phyloP scores from a whole-genome alignment of 2,888 invertebrate species.

The Siphonodentalium dalli region DNA sequence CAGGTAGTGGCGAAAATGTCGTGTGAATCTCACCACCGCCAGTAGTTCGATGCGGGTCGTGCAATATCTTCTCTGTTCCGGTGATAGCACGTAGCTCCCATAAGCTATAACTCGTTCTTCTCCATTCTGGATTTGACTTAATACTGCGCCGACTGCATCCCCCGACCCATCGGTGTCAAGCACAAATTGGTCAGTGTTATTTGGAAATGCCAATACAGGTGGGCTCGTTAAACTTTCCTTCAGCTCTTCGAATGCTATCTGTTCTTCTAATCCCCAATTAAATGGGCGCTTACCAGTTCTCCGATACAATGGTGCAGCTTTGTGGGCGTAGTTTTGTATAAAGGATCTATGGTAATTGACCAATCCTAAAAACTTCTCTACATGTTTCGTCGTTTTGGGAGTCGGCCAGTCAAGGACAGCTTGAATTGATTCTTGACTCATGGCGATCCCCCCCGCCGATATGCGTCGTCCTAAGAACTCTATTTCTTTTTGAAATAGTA shows the following conservation, averaged over 20 bases:
- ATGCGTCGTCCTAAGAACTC: conserved; percentile 23
- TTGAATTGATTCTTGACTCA: conserved; percentile 3
- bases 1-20: background rate
- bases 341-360: conserved; percentile 27
- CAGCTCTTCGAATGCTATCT: conserved; percentile 13
- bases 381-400: conserved; percentile 13
- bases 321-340: conserved; percentile 12
- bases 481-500: conserved; percentile 19
- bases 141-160: conserved; percentile 12
- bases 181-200: conserved; percentile 2
- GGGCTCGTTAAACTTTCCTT: conserved; percentile 4
- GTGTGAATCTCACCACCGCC: background rate
- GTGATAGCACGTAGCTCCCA: conserved; percentile 10
- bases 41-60: conserved; percentile 1
- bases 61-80: background rate
- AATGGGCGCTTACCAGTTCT: conserved; percentile 15
- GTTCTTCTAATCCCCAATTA: conserved; percentile 7
- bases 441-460: conserved; percentile 4
- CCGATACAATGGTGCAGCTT: conserved; percentile 11
- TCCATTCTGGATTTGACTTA: conserved; percentile 17
- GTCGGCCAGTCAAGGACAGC: conserved; percentile 12
- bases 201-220: conserved; percentile 12
- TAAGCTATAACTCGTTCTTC: conserved; percentile 11
- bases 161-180: conserved; percentile 14
- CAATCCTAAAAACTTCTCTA: conserved; percentile 29